Percentiles rank a stretch among this genome's conserved stretches.
Conservation (phyloP, 2,113 vertebrate species). For the Genyomyrus donnyi region DNA sequence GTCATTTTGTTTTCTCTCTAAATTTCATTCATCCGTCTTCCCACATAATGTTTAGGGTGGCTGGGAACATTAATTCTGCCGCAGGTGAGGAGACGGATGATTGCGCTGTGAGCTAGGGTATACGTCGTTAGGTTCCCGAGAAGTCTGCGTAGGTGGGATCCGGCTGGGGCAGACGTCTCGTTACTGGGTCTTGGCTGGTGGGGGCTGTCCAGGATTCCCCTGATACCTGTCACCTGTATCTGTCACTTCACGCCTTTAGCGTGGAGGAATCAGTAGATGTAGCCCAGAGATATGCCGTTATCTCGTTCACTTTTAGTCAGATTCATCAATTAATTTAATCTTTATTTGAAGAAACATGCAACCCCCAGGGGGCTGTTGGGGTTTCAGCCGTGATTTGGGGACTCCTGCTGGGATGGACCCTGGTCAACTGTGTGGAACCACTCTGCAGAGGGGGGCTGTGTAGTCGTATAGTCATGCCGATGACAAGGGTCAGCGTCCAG, state of each 20-base stretch:
- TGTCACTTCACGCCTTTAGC: background rate
- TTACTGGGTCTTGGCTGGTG: background rate
- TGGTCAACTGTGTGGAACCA: background rate
- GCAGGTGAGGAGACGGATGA: background rate
- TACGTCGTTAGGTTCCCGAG: background rate
- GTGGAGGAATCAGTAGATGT: background rate
- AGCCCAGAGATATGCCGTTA: background rate
- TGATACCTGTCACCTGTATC: background rate
- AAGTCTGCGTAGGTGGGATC: background rate
- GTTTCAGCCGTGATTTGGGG: constrained; percentile 17
- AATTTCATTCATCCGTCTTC: background rate
- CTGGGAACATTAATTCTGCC: background rate
- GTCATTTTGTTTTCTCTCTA: background rate
- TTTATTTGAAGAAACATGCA: no score
- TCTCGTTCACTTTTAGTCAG: no score
- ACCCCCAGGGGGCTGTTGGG: background rate
- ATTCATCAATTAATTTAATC: background rate
- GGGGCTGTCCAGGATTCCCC: background rate
- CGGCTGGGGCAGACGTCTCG: background rate
- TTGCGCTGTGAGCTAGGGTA: background rate
- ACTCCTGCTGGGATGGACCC: constrained; percentile 19
- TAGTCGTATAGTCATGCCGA: constrained; percentile 6
- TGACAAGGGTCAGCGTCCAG: background rate
- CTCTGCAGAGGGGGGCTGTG: background rate
- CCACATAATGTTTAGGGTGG: background rate